phyloP scores from a whole-genome alignment of 2,888 invertebrate species.

The Caenorhabditis auriculariae region DNA sequence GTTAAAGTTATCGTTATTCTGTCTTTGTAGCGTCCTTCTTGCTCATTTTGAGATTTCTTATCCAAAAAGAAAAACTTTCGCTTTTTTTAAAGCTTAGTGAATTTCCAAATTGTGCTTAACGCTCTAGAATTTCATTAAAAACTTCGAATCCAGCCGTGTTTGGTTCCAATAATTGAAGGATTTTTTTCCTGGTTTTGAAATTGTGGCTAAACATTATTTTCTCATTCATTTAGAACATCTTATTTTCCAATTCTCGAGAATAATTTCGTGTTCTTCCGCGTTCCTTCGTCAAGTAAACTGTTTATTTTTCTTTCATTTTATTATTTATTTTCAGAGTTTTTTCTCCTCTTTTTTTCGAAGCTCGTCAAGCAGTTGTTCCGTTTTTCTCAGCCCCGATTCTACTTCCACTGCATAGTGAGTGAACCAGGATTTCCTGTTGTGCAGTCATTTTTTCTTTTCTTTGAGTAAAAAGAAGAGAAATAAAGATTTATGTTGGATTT shows the following conservation, averaged over 20 bases:
- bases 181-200: no score
- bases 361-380: no score
- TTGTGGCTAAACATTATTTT: no score
- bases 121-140: neutral
- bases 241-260: neutral
- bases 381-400: no score
- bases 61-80: neutral
- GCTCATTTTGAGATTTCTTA: neutral
- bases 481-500: no score
- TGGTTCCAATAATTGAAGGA: no score
- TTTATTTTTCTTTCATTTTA: neutral
- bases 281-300: neutral
- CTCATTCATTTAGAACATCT: neutral
- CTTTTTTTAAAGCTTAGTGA: neutral
- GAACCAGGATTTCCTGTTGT: no score
- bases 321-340: neutral
- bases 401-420: no score
- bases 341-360: no score
- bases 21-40: neutral
- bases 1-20: no score
- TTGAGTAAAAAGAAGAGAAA: no score
- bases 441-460: neutral
- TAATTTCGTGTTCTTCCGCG: neutral
- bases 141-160: no score
- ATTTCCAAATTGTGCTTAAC: neutral